Percentiles rank a stretch among this genome's conserved stretches.
phyloP scores from a whole-genome alignment of 2,888 invertebrate species.

The Brassicogethes aeneus region DNA sequence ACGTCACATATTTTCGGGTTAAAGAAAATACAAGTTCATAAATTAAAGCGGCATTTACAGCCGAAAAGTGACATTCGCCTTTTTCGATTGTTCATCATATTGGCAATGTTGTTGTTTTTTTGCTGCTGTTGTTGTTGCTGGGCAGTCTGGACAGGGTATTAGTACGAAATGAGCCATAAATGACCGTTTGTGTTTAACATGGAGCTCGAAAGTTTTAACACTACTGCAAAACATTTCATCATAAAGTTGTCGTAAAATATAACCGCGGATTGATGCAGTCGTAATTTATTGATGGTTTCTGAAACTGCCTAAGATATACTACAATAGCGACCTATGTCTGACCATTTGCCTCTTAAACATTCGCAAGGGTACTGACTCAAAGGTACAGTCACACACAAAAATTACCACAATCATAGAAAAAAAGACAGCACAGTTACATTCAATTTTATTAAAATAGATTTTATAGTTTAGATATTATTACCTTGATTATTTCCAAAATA shows the following conservation, averaged over 20 bases:
- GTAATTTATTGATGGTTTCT: conserved; percentile 27
- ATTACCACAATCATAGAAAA: no score
- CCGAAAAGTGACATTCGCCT: conserved; percentile 23
- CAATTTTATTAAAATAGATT: no score
- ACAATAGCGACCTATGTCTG: conserved; percentile 14
- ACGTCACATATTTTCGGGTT: conserved; percentile 3
- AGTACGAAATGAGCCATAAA: neutral
- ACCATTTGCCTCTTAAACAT: conserved; percentile 2
- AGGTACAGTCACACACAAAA: neutral
- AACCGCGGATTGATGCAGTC: conserved; percentile 25
- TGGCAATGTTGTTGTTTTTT: no score
- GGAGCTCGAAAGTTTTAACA: conserved; percentile 15
- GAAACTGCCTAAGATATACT: conserved; percentile 15
- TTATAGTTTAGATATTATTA: no score
- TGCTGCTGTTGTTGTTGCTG: neutral
- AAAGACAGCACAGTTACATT: no score
- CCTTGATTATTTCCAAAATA: no score
- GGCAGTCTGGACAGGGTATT: neutral
- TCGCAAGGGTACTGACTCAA: neutral
- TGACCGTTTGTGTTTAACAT: neutral
- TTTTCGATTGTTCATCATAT: conserved; percentile 27
- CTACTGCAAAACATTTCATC: conserved; percentile 26
- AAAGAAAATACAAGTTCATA: conserved; percentile 24
- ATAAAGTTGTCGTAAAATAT: conserved; percentile 28
- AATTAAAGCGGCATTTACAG: conserved; percentile 26